Percentiles rank a stretch among this genome's conserved stretches.
phyloP scores from a whole-genome alignment of 2,888 invertebrate genomes.

The Flabesymbios commensalis region DNA sequence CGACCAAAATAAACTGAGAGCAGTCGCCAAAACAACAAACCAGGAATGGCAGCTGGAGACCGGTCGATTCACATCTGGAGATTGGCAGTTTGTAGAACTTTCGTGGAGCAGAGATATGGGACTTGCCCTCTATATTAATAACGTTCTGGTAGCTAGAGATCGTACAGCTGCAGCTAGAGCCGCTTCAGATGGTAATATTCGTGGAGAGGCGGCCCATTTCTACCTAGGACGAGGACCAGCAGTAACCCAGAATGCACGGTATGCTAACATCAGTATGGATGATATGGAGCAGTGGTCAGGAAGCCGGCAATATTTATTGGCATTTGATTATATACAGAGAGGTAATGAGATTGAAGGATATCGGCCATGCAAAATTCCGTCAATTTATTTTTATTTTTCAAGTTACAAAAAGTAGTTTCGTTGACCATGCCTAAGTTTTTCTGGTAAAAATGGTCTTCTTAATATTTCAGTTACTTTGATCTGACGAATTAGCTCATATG shows the following conservation, averaged over 20 bases:
- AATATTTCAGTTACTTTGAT: not conserved
- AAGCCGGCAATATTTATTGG: conserved; percentile 52
- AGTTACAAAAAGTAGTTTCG: not conserved
- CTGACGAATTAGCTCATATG: too few relatives aligned
- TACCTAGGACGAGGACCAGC: conserved; percentile 32
- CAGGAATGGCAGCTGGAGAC: conserved; percentile 22
- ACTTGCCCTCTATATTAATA: conserved; percentile 46
- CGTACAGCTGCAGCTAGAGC: not conserved
- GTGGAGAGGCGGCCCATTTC: conserved; percentile 6
- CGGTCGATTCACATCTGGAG: conserved; percentile 25
- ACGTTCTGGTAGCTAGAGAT: conserved; percentile 22
- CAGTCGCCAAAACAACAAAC: conserved; percentile 20
- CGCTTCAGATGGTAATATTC: not conserved
- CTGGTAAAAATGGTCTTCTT: not conserved
- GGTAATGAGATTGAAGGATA: conserved; percentile 43
- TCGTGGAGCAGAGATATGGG: conserved; percentile 53
- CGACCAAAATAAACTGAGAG: conserved; percentile 36
- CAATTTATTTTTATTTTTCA: not conserved
- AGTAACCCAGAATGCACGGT: conserved; percentile 7
- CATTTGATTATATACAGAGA: conserved; percentile 55
- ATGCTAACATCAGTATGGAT: conserved; percentile 51
- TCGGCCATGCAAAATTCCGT: not conserved
- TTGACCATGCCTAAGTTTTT: not conserved
- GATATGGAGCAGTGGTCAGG: conserved; percentile 57
- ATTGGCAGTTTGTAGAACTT: conserved; percentile 56